Conservation (phyloP, 2,113 vertebrate genomes). For the Mesitornis unicolor region DNA sequence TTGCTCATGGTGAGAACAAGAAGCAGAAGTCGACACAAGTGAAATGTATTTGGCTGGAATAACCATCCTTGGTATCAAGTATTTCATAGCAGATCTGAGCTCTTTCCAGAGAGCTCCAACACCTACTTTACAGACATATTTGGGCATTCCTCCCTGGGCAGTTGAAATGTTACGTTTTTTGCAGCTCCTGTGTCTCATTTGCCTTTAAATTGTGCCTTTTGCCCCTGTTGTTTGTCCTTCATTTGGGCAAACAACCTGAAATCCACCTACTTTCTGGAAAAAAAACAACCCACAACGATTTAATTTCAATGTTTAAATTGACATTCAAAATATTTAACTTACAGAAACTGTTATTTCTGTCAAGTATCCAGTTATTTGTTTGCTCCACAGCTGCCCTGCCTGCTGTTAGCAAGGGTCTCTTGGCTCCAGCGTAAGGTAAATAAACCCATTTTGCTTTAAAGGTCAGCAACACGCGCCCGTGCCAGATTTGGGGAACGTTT, state of each 20-base stretch:
- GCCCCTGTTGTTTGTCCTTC: background rate
- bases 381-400: background rate
- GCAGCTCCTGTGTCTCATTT: background rate
- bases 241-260: background rate
- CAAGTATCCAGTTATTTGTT: background rate
- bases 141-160: background rate
- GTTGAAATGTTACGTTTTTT: background rate
- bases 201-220: background rate
- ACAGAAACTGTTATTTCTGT: background rate
- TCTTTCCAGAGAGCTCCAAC: background rate
- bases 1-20: background rate
- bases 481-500: background rate
- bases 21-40: background rate
- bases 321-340: background rate
- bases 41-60: background rate
- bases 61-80: background rate
- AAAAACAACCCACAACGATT: background rate
- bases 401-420: background rate
- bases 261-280: background rate
- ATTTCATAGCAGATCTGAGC: background rate
- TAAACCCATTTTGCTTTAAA: background rate
- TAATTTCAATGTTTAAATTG: background rate
- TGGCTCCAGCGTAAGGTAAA: background rate
- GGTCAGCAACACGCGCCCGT: rapidly evolving
- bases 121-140: background rate